phyloP scores from a whole-genome alignment of 2,888 invertebrate genomes.

The Chalcis sispes region DNA sequence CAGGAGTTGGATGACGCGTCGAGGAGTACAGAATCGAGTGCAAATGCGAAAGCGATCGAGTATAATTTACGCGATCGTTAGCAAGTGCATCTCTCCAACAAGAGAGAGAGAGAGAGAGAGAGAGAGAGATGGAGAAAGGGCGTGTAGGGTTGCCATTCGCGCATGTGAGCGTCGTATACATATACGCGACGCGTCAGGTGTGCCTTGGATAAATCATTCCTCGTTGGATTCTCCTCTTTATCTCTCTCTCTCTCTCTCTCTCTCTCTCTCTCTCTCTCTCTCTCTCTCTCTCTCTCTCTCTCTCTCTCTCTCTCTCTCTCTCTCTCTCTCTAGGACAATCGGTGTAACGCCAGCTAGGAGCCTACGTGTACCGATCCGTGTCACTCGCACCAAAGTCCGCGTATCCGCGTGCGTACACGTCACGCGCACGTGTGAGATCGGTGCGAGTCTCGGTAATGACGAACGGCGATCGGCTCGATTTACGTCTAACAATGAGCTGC shows the following conservation, averaged over 20 bases:
- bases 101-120: not conserved
- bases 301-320: not conserved
- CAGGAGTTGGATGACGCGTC: no score
- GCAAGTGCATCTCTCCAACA: constrained; percentile 40
- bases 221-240: no score
- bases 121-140: no score
- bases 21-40: constrained; percentile 17
- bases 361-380: no score
- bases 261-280: not conserved
- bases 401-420: not conserved
- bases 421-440: not conserved
- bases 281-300: not conserved
- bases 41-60: constrained; percentile 39
- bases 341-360: no score
- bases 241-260: not conserved
- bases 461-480: constrained; percentile 49
- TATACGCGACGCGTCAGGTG: constrained; percentile 43
- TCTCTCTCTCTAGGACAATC: constrained; percentile 1
- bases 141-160: not conserved
- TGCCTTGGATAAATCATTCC: constrained; percentile 48
- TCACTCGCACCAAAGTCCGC: not conserved
- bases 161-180: no score
- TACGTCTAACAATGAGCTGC: constrained; percentile 48
- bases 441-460: constrained; percentile 6
- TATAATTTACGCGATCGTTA: constrained; percentile 40